Base-by-base conservation (phyloP, 2,888 invertebrate species). In the Muschampia plurimacula region DNA sequence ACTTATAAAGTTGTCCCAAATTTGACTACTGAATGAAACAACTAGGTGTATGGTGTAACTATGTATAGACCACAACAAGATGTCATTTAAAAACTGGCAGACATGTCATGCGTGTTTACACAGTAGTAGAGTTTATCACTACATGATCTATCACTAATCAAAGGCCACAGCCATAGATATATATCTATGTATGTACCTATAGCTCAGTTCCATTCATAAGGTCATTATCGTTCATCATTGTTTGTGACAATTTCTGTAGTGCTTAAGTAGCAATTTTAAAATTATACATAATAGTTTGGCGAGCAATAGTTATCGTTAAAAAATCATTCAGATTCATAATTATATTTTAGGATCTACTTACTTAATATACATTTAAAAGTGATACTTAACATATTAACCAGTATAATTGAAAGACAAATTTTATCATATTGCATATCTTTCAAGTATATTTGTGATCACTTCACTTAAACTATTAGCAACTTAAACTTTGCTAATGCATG, bases 361-460 rank as follows among this genome's bases (percentile, higher is more conserved):
- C 55, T 8, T 55, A 55, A 55, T 55, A 55, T 15, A 22, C 2
- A 22, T 55, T 36, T 12, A 32, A 6, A 59, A 36, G 59, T 59
- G 59, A 59, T 59, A 59, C 12, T 32, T 59, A 59, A 28, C 57
- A 28, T 59, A 32, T 4, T 32, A 9, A 22, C 8, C 9, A 22
- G 7, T 55, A 59, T 59, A 13, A 10, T 59, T 32, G 13, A 36
- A 13, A 59, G 32, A 36, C 32, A 32, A 36, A 52, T 52, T 28
- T 57, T 57, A 60, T 36, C 36, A 2, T 41, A 39, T n/a, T 36
- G 60, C 60, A 60, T 60, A 60, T 60, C 60, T 60, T 36, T 60
- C 13, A 13, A 60, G 46, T 55, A 32, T 36, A 44, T 64, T 64
- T 63, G 15, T 44, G 28, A 28, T 55, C 44, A 46, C 28, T 41